A percentile compares a stretch with the other conserved stretches of the same genome.
Conservation (phyloP, 2,113 vertebrate genomes). For the Pitta sordida region DNA sequence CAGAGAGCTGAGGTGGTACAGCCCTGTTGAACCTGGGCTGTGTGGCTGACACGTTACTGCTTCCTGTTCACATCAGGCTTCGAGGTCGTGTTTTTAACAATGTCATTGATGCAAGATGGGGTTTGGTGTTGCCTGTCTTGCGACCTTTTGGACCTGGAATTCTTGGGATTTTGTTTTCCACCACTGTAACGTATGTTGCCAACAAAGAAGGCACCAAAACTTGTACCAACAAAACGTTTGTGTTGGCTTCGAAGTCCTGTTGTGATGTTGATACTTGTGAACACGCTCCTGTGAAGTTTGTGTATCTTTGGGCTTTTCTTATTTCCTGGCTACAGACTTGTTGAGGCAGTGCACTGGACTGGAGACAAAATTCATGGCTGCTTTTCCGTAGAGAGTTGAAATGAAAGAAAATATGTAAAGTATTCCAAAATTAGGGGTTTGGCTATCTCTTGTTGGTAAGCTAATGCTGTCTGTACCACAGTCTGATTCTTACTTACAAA, state of each 20-base stretch:
- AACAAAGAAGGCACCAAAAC: background rate
- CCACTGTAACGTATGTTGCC: background rate
- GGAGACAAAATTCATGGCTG: background rate
- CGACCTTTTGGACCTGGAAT: background rate
- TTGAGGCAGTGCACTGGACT: slow-evolving; percentile 9
- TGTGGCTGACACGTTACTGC: background rate
- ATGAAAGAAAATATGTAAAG: background rate
- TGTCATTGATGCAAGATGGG: background rate
- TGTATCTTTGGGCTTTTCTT: background rate
- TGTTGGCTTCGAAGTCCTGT: background rate
- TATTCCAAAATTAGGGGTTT: background rate
- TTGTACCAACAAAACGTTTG: background rate
- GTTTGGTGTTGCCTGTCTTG: background rate
- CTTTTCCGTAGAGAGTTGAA: slow-evolving; percentile 15
- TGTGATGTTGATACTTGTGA: background rate
- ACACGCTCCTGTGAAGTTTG: background rate
- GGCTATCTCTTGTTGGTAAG: background rate
- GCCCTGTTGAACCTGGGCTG: background rate
- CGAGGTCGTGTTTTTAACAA: background rate
- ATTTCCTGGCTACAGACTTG: background rate
- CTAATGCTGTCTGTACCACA: slow-evolving; percentile 1
- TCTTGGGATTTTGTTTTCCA: background rate
- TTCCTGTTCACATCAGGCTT: background rate
- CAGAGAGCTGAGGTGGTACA: background rate
- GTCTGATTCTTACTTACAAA: background rate